phyloP scores from a whole-genome alignment of 1,140 invertebrate genomes.

The Zaprionus ornatus region DNA sequence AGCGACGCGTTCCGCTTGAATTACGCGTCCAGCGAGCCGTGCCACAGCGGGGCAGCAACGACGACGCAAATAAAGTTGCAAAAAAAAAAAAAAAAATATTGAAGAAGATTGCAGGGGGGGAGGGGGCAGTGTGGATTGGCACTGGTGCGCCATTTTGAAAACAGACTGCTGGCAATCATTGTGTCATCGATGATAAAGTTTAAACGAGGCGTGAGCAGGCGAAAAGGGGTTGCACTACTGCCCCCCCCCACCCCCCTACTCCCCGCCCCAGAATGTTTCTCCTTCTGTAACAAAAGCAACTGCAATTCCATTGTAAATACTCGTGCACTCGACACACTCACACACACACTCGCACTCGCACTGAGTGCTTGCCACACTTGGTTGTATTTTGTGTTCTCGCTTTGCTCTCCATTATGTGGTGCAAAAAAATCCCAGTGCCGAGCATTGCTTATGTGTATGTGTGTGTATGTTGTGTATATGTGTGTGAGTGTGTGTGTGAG shows the following conservation, averaged over 20 bases:
- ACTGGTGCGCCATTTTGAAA: slow-evolving; percentile 14
- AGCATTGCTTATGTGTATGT: slow-evolving; percentile 20
- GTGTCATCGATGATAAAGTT: slow-evolving; percentile 80
- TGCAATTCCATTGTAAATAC: slow-evolving; percentile 79
- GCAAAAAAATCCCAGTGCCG: slow-evolving; percentile 54
- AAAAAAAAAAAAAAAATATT: slow-evolving; percentile 47
- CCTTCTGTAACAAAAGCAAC: slow-evolving; percentile 61
- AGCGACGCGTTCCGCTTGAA: slow-evolving; percentile 77
- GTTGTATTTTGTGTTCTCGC: slow-evolving; percentile 33
- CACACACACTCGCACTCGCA: slow-evolving; percentile 26
- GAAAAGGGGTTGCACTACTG: background rate
- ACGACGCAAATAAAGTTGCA: slow-evolving; percentile 66
- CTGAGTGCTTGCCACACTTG: slow-evolving; percentile 2
- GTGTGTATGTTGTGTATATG: background rate
- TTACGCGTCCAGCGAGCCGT: slow-evolving; percentile 71
- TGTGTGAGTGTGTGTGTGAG: slow-evolving; percentile 24
- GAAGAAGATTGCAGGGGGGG: slow-evolving; percentile 1
- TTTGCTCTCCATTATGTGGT: slow-evolving; percentile 72
- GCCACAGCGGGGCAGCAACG: slow-evolving; percentile 15
- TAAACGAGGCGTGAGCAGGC: slow-evolving; percentile 25
- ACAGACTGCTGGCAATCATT: slow-evolving; percentile 68
- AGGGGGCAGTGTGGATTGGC: background rate
- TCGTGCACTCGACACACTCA: slow-evolving; percentile 53
- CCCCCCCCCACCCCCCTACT: background rate
- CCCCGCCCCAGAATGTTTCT: background rate